Evolutionary conservation across 2,888 invertebrate genomes (phyloP).

Genomic region (Acleris cristana): DNA sequence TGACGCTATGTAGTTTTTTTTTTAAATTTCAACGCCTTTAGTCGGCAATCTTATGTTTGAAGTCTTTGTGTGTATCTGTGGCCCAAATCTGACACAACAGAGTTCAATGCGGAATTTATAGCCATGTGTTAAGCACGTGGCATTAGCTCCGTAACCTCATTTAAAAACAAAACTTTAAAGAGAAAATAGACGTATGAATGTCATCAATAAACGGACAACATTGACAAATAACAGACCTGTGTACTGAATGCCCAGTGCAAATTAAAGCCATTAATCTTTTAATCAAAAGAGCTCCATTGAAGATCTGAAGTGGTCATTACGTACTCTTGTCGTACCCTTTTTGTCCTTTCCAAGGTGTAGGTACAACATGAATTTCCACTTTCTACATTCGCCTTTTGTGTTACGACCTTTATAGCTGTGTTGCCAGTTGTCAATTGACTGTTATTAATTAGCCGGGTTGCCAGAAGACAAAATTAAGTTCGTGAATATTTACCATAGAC

Average conservation of each 20-base stretch:
- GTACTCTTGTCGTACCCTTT: slow-evolving; percentile 12
- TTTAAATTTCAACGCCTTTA: too few species aligned
- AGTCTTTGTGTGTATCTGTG: too few species aligned
- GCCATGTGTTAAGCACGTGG: neutral
- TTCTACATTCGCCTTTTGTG: slow-evolving; percentile 27
- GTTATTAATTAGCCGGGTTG: too few species aligned
- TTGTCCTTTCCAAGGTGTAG: slow-evolving; percentile 21
- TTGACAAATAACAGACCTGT: slow-evolving; percentile 50
- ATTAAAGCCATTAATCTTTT: slow-evolving; percentile 56
- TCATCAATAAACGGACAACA: slow-evolving; percentile 34
- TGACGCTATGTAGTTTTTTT: too few species aligned
- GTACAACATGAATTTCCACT: slow-evolving; percentile 28
- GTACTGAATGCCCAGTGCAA: slow-evolving; percentile 45
- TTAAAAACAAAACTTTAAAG: too few species aligned
- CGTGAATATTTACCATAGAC: too few species aligned
- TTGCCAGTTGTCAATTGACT: neutral
- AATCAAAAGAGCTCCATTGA: slow-evolving; percentile 53
- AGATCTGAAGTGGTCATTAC: slow-evolving; percentile 45
- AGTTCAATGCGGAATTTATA: neutral
- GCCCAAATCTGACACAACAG: too few species aligned
- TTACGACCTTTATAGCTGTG: neutral
- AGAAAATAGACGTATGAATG: too few species aligned
- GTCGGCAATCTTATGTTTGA: too few species aligned
- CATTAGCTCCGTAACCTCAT: too few species aligned
- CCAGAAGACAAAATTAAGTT: too few species aligned